Evolutionary conservation across 2,888 invertebrate genomes (phyloP).

Genomic region (Acronicta psi): DNA sequence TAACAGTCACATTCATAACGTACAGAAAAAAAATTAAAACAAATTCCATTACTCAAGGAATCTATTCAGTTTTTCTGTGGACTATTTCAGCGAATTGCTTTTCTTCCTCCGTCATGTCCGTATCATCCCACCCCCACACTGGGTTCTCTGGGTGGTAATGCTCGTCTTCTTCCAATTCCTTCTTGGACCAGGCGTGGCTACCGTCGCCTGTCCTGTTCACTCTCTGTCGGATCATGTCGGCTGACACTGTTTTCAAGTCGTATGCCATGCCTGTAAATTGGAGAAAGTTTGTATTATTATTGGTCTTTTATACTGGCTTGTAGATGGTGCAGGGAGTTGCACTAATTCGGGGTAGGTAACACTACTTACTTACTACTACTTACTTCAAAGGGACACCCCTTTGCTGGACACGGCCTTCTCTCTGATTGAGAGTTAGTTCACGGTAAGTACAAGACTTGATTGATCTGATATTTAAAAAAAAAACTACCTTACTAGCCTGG

Average conservation of each 20-base stretch:
- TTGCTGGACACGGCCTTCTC: no score
- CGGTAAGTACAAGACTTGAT: no score
- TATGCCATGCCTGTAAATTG: slow-evolving; percentile 92
- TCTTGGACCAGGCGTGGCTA: slow-evolving; percentile 77
- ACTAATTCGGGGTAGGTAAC: no score
- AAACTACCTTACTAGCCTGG: no score
- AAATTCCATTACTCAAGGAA: slow-evolving; percentile 42
- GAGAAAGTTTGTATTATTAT: not conserved
- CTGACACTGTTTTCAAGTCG: slow-evolving; percentile 94
- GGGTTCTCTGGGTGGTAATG: slow-evolving; percentile 87
- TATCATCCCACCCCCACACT: slow-evolving; percentile 95
- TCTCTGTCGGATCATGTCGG: slow-evolving; percentile 91
- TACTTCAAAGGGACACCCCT: no score
- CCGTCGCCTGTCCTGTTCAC: slow-evolving; percentile 93
- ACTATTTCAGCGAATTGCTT: slow-evolving; percentile 85
- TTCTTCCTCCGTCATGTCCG: slow-evolving; percentile 92
- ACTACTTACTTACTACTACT: no score
- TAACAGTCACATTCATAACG: slow-evolving; percentile 22
- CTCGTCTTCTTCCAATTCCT: slow-evolving; percentile 71
- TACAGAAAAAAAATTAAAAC: slow-evolving; percentile 44
- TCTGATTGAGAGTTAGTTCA: no score
- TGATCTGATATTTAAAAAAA: no score
- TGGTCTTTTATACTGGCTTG: no score
- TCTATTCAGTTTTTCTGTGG: slow-evolving; percentile 73
- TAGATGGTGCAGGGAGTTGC: no score